Base-by-base conservation (phyloP, 2,113 vertebrate genomes). In the Callipepla californica region DNA sequence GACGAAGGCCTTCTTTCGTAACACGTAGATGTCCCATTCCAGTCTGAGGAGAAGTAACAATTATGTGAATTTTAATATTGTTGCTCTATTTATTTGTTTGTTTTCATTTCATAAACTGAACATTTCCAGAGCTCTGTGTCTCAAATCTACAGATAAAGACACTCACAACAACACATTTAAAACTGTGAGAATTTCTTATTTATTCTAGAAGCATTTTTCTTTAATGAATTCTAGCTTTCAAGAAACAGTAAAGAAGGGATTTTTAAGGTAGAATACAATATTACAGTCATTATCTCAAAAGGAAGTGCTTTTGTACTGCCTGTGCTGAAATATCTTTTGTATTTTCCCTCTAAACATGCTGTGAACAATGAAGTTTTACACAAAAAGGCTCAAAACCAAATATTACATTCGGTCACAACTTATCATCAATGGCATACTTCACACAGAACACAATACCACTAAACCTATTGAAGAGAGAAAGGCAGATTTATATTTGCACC, bases 11-110 rank as follows among this genome's bases (percentile, higher is more conserved):
- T 47, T 99, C 98, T 82, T 97, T 94, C 1, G 97, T 98, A 36
- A 99, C 98, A 90, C 98, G 97, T 22, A 99, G 95, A 62, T 98
- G 97, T 74, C 99, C 99, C 99, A 99, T 99, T 80, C 99, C 99
- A 75, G 97, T 98, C 99, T 99, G 91, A 57, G 92, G 90, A 77
- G 14, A 91, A 25, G n/a, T 6, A 77, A 89, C n/a, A 90, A 88
- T 92, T 55, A 89, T 10, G 5, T 21, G 28, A 5, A 48, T 67
- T 77, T 93, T 87, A 79, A 59, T 77, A 62, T 23, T 70, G 22
- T 5, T 84, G 12, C 22, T 25, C 11, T 50, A 78, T 74, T 87
- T 65, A 32, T 55, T 36, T 75, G 16, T 76, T 45, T 86, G 7
- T 57, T 53, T 53, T 74, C 4, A 28, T 89, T 70, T 83, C 8